Evolutionary conservation across 2,797 vertebrate species (phyloP).

Genomic region (Ctenosaura bakeri): DNA sequence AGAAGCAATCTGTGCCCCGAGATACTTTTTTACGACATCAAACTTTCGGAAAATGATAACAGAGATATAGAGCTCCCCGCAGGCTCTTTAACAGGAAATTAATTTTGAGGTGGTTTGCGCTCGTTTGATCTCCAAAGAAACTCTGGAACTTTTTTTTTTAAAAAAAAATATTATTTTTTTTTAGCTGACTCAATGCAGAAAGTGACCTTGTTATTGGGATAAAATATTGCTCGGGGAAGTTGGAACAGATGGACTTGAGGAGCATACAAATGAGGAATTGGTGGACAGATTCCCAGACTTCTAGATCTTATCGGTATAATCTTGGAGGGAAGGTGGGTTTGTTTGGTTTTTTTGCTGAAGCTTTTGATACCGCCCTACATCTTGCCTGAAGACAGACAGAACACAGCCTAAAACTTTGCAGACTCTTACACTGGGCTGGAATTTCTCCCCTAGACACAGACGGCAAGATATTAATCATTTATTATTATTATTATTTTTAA

Average conservation of each 20-base stretch:
- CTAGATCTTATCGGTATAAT: not conserved
- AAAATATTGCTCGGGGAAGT: slow-evolving; percentile 22
- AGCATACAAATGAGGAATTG: slow-evolving; percentile 30
- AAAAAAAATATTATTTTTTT: not conserved
- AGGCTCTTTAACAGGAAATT: slow-evolving; percentile 44
- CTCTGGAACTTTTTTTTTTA: not conserved
- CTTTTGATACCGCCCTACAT: not conserved
- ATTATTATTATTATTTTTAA: too few species aligned
- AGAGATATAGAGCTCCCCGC: not conserved
- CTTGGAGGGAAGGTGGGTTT: not conserved
- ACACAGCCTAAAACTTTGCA: too few species aligned
- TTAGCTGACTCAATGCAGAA: slow-evolving; percentile 10
- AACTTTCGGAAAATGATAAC: not conserved
- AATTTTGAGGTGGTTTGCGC: slow-evolving; percentile 35
- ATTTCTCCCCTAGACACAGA: not conserved
- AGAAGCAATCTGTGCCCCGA: not conserved
- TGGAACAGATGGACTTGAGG: not conserved
- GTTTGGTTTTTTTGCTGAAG: not conserved
- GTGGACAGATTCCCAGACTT: not conserved
- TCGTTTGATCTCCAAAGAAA: slow-evolving; percentile 36
- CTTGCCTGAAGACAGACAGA: not conserved
- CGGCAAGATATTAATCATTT: not conserved
- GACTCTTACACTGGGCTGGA: not conserved
- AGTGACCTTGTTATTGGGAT: slow-evolving; percentile 31
- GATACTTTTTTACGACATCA: not conserved